Conservation (phyloP, 2,888 invertebrate genomes). For the Molorchus minor region DNA sequence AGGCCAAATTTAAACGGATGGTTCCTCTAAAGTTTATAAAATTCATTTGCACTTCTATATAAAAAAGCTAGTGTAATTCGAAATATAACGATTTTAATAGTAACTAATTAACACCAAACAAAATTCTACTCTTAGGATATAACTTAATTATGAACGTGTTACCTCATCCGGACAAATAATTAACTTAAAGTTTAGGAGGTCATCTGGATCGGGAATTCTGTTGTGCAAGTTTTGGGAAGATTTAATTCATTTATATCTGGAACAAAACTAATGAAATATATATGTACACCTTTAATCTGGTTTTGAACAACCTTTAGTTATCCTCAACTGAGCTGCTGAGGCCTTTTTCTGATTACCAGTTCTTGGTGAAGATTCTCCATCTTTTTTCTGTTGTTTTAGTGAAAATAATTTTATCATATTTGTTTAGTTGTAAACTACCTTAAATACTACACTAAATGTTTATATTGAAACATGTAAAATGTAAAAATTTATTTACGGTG, state of each 20-base stretch:
- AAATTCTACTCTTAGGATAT: too few species aligned
- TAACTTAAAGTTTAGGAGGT: constrained; percentile 94
- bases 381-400: constrained; percentile 97
- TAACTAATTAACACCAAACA: too few species aligned
- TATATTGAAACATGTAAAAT: constrained; percentile 33
- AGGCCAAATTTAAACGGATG: too few species aligned
- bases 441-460: constrained; percentile 18
- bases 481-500: constrained; percentile 31
- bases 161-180: constrained; percentile 96
- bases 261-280: constrained; percentile 61
- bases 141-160: too few species aligned
- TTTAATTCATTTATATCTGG: constrained; percentile 97
- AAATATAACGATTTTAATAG: too few species aligned
- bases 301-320: constrained; percentile 89
- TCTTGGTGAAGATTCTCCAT: constrained; percentile 85
- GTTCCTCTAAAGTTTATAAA: too few species aligned
- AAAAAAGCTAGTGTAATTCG: too few species aligned
- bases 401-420: constrained; percentile 98
- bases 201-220: constrained; percentile 96
- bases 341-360: constrained; percentile 87
- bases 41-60: too few species aligned
- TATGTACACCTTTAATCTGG: constrained; percentile 10
- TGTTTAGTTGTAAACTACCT: constrained; percentile 32
- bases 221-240: constrained; percentile 94
- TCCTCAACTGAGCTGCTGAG: constrained; percentile 95